These are phyloP conservation scores for Eilema sororculum DNA, from an alignment of 2,888 invertebrate species.

Conservation along the genomic window DNA sequence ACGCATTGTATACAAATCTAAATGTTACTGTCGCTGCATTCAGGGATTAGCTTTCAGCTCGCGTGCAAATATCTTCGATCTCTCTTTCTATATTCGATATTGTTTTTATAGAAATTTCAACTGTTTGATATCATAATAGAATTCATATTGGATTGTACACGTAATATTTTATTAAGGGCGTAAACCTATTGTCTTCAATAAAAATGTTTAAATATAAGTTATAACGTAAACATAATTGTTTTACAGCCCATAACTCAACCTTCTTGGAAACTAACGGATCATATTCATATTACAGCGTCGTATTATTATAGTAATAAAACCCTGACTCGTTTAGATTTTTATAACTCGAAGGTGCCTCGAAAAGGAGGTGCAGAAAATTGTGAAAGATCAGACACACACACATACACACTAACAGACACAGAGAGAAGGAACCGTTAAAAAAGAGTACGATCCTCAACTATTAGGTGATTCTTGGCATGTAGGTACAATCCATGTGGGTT, in stretches of 20 bases:
- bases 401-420: background rate
- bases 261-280: constrained; percentile 41
- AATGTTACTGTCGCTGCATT: constrained; percentile 28
- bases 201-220: constrained; percentile 34
- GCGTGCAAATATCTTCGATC: constrained; percentile 70
- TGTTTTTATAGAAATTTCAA: constrained; percentile 44
- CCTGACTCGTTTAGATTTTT: background rate
- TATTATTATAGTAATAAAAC: constrained; percentile 5
- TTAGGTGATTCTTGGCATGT: too few species aligned
- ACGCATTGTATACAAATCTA: constrained; percentile 38
- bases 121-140: constrained; percentile 38
- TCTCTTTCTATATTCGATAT: constrained; percentile 48
- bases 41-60: constrained; percentile 55
- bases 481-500: too few species aligned
- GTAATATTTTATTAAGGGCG: constrained; percentile 30
- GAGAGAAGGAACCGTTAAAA: background rate
- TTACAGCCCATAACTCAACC: constrained; percentile 42
- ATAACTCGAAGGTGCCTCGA: background rate
- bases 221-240: constrained; percentile 40
- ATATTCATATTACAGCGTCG: constrained; percentile 7
- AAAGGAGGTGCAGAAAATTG: background rate
- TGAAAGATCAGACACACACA: too few species aligned
- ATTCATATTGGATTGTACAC: constrained; percentile 28
- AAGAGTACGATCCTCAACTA: too few species aligned
- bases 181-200: constrained; percentile 42